phyloP scores from a whole-genome alignment of 2,888 invertebrate species.

The Cosmorhoe ocellata region DNA sequence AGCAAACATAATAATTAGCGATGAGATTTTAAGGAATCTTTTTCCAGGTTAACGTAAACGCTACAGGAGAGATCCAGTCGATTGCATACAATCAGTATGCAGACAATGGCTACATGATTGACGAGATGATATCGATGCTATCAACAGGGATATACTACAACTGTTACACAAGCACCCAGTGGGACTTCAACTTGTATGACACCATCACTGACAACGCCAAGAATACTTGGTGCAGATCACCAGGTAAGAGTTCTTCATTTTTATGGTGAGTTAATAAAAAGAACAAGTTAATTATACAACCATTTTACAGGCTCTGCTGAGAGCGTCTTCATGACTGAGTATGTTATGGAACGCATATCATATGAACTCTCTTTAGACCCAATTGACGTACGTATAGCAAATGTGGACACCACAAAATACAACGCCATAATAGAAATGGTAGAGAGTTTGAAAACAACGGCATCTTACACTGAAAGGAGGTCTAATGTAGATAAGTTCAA shows the following conservation, averaged over 20 bases:
- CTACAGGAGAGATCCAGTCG: no score
- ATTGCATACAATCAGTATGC: constrained; percentile 59
- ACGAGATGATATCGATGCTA: no score
- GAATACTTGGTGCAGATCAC: constrained; percentile 51
- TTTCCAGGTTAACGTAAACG: no score
- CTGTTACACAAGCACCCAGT: constrained; percentile 44
- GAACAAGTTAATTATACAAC: no score
- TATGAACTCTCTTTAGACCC: constrained; percentile 78
- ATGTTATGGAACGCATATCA: constrained; percentile 84
- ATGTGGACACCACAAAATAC: constrained; percentile 57
- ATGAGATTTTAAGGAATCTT: no score
- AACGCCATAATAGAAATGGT: constrained; percentile 67
- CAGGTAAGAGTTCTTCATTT: constrained; percentile 44
- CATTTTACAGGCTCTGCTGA: constrained; percentile 70
- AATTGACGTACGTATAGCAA: constrained; percentile 75
- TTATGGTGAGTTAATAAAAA: no score
- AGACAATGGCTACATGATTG: constrained; percentile 62
- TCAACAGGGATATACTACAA: constrained; percentile 23
- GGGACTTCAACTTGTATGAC: constrained; percentile 44
- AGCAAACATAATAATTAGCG: no score
- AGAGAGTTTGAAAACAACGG: constrained; percentile 72
- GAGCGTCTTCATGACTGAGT: constrained; percentile 78
- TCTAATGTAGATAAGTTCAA: constrained; percentile 79
- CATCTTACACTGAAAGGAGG: constrained; percentile 76
- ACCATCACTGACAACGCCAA: constrained; percentile 48